These are phyloP conservation scores for Cosmia trapezina DNA, from an alignment of 2,888 invertebrate genomes.

Conservation along the genomic window DNA sequence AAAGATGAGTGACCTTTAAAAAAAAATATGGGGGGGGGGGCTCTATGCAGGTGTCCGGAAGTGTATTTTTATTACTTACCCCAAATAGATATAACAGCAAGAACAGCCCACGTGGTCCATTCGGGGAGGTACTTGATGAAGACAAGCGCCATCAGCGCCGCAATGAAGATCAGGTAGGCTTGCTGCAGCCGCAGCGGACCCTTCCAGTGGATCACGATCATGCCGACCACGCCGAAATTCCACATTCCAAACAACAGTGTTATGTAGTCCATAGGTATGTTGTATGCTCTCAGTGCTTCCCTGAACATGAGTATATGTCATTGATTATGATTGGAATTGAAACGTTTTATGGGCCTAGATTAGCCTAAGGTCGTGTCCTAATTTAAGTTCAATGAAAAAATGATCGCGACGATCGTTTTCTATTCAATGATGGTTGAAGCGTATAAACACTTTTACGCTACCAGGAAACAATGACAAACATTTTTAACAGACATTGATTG, in stretches of 20 bases:
- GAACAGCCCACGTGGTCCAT: constrained; percentile 99
- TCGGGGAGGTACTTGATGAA: constrained; percentile 99
- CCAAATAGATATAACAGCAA: constrained; percentile 99
- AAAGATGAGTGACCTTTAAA: no score
- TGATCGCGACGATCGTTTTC: neutral
- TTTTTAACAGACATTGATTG: neutral
- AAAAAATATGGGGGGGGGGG: no score
- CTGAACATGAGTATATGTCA: constrained; percentile 82
- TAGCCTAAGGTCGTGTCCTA: neutral
- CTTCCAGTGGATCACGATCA: constrained; percentile 99
- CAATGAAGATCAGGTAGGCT: constrained; percentile 98
- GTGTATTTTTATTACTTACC: constrained; percentile 88
- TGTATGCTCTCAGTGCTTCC: constrained; percentile 97
- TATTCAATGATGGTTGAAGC: neutral
- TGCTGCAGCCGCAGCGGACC: constrained; percentile 98
- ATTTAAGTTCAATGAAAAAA: neutral
- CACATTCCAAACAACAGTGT: constrained; percentile 97
- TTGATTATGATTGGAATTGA: constrained; percentile 4
- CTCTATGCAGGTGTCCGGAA: no score
- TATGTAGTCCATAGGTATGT: constrained; percentile 98
- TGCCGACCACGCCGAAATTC: constrained; percentile 99
- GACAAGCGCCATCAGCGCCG: constrained; percentile 99
- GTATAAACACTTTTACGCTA: neutral
- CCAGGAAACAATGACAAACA: constrained; percentile 6
- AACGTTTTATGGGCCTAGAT: neutral